Percentiles rank a stretch among this genome's conserved stretches.
Conservation (phyloP, 2,113 vertebrate genomes). For the Xenopus tropicalis region DNA sequence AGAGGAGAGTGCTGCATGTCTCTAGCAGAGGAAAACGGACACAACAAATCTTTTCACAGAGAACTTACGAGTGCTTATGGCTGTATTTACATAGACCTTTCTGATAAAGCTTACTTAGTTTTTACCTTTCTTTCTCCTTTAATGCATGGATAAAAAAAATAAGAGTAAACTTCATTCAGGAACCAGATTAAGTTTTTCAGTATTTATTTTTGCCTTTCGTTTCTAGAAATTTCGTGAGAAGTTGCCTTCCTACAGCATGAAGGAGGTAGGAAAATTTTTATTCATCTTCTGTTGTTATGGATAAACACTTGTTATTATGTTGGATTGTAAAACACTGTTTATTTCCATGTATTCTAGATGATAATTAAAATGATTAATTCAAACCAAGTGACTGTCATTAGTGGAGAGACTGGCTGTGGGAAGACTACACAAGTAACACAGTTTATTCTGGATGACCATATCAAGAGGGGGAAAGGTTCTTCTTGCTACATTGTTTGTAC, state of each 20-base stretch:
- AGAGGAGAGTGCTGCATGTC: too few relatives aligned
- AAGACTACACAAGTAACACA: constrained; percentile 97
- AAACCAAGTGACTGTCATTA: constrained; percentile 85
- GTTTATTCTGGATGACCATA: constrained; percentile 91
- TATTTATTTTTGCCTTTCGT: constrained; percentile 8
- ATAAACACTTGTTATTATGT: neutral
- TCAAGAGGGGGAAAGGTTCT: constrained; percentile 79
- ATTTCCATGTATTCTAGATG: constrained; percentile 64
- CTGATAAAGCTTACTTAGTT: too few relatives aligned
- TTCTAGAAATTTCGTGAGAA: constrained; percentile 86
- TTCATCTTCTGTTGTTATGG: neutral
- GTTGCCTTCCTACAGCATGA: constrained; percentile 84
- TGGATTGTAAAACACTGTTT: neutral
- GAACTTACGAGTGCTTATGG: too few relatives aligned
- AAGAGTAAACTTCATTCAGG: too few relatives aligned
- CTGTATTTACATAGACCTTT: too few relatives aligned
- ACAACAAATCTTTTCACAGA: too few relatives aligned
- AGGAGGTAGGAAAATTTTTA: constrained; percentile 68
- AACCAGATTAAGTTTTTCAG: too few relatives aligned
- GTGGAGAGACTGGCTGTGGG: constrained; percentile 94
- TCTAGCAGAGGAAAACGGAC: too few relatives aligned
- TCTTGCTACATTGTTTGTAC: constrained; percentile 89
- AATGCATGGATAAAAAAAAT: too few relatives aligned
- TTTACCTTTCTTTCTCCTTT: too few relatives aligned
- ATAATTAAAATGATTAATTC: constrained; percentile 76